A percentile compares a stretch with the other conserved stretches of the same genome.
These are phyloP conservation scores for Drosophila nasuta DNA, from an alignment of 1,140 invertebrate genomes.

Conservation along the genomic window DNA sequence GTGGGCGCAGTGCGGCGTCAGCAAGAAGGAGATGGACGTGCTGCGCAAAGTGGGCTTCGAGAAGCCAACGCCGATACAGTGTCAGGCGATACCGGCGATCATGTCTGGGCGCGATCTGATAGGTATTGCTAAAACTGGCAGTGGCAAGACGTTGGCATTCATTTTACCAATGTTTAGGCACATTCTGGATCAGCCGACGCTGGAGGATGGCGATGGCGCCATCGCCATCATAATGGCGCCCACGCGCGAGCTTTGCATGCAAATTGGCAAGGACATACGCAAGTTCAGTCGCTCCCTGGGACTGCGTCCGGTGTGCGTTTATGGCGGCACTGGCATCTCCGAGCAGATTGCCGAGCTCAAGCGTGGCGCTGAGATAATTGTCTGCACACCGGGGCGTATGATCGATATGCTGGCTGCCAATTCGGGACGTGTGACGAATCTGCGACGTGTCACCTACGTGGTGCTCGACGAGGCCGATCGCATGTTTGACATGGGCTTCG, in stretches of 20 bases:
- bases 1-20: conserved; percentile 99
- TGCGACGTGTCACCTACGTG: conserved; percentile 97
- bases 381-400: conserved; percentile 99
- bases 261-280: conserved; percentile 98
- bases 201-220: conserved; percentile 98
- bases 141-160: conserved; percentile 99
- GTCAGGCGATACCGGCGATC: conserved; percentile 99
- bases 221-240: conserved; percentile 99
- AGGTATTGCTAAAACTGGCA: conserved; percentile 99
- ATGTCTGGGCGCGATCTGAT: conserved; percentile 99
- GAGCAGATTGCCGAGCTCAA: conserved; percentile 98
- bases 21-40: conserved; percentile 97
- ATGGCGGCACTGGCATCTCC: conserved; percentile 94
- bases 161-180: conserved; percentile 99
- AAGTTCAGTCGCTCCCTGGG: conserved; percentile 97
- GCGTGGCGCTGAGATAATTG: conserved; percentile 98
- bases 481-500: conserved; percentile 99
- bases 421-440: conserved; percentile 98
- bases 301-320: conserved; percentile 97
- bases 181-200: conserved; percentile 95
- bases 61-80: conserved; percentile 99
- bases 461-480: conserved; percentile 99
- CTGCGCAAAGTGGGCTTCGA: conserved; percentile 97
- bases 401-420: conserved; percentile 99
- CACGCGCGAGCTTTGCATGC: conserved; percentile 99